Conservation (phyloP, 1,140 invertebrate species). For the Listronotus bonariensis region DNA sequence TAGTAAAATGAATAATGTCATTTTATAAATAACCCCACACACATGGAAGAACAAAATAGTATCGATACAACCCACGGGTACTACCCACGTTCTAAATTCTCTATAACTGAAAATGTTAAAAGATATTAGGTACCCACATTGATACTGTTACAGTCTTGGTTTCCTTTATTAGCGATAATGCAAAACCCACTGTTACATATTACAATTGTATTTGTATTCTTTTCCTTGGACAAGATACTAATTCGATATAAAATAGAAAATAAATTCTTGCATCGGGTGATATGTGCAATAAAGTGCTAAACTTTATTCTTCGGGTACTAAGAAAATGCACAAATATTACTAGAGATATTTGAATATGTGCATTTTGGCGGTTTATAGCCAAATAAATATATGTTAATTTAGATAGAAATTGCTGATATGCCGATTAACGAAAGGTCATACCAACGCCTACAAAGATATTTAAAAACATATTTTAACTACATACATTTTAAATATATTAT, state of each 20-base stretch:
- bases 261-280: constrained; percentile 4
- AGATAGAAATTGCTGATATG: constrained; percentile 6
- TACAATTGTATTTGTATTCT: constrained; percentile 22
- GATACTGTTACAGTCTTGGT: constrained; percentile 26
- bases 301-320: constrained; percentile 1
- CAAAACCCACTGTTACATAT: constrained; percentile 34
- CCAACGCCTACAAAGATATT: constrained; percentile 12
- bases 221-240: constrained; percentile 17
- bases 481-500: constrained; percentile 9
- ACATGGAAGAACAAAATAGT: constrained; percentile 44
- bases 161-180: constrained; percentile 33
- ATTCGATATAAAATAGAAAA: constrained; percentile 16
- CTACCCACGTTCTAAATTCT: constrained; percentile 29
- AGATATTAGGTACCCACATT: constrained; percentile 36
- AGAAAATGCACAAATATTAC: no score
- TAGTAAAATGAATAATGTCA: constrained; percentile 33
- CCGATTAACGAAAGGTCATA: constrained; percentile 7
- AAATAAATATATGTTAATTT: constrained; percentile 8
- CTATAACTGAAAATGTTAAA: constrained; percentile 34
- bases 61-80: constrained; percentile 42
- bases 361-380: neutral
- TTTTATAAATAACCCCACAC: constrained; percentile 44
- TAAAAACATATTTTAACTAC: constrained; percentile 4
- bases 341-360: no score
- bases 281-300: constrained; percentile 2